Evolutionary conservation across 2,888 invertebrate genomes (phyloP).

Genomic region (Eupithecia subfuscata): DNA sequence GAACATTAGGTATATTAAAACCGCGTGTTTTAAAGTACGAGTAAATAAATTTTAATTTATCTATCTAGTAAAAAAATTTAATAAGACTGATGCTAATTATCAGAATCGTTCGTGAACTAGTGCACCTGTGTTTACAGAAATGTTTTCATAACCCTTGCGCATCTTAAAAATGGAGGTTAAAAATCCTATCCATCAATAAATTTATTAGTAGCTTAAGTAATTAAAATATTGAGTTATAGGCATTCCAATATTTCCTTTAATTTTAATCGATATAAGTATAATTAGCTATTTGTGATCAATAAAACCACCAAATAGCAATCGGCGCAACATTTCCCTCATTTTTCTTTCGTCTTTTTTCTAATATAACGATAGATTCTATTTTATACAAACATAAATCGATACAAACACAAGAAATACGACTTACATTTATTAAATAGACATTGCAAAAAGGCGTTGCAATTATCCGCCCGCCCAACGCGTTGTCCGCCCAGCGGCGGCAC

Average conservation of each 20-base stretch:
- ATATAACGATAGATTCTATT: neutral
- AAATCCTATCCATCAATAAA: too few species aligned
- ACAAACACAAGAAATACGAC: neutral
- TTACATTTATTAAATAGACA: neutral
- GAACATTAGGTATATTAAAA: too few species aligned
- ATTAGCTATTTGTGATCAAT: neutral
- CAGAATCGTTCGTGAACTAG: neutral
- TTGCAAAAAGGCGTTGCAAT: slow-evolving; percentile 36
- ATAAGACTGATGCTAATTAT: neutral
- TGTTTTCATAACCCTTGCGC: too few species aligned
- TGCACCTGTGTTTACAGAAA: neutral
- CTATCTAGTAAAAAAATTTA: too few species aligned
- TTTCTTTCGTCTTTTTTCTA: neutral
- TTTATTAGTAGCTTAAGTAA: too few species aligned
- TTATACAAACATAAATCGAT: neutral
- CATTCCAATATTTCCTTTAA: too few species aligned
- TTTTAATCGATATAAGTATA: too few species aligned
- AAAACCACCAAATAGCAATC: neutral
- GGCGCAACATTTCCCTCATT: neutral
- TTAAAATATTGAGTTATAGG: too few species aligned
- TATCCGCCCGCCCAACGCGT: slow-evolving; percentile 33
- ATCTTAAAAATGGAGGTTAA: too few species aligned
- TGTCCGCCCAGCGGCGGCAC: slow-evolving; percentile 31
- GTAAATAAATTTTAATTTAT: too few species aligned
- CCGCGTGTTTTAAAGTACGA: too few species aligned